Evolutionary conservation across 30 jellyfish, hydroid and myxozoan genomes (phyloP).

Genomic region (Aurelia aurita complex sp. Pacific): DNA sequence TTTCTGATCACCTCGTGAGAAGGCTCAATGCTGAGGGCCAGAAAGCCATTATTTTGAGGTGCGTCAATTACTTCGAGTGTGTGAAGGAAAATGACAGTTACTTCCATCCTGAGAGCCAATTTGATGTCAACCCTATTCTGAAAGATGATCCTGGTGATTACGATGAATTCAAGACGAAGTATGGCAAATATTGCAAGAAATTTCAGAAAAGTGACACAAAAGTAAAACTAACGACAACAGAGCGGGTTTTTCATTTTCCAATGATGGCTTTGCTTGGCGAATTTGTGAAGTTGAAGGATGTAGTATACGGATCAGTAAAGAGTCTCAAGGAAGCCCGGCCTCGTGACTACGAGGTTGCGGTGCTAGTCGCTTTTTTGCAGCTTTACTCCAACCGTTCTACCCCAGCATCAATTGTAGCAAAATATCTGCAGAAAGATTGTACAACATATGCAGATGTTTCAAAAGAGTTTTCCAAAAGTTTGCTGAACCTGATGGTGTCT

Average conservation of each 20-base stretch:
- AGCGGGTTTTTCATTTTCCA: conserved; percentile 54
- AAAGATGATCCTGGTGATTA: conserved; percentile 15
- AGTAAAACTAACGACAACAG: not conserved
- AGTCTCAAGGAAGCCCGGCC: not conserved
- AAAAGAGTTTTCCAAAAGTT: not conserved
- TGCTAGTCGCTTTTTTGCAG: conserved; percentile 45
- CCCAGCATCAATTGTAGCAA: conserved; percentile 24
- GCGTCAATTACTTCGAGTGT: conserved; percentile 23
- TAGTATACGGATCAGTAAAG: conserved; percentile 22
- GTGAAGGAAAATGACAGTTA: conserved; percentile 7
- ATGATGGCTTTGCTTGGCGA: conserved; percentile 58
- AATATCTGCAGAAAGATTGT: not conserved
- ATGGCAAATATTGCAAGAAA: not conserved
- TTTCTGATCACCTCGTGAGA: conserved; percentile 52
- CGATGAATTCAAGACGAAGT: conserved; percentile 15
- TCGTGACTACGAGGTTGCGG: conserved; percentile 32
- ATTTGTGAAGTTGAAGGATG: conserved; percentile 6
- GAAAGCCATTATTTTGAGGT: conserved; percentile 26
- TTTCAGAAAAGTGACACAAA: not conserved
- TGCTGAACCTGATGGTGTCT: conserved; percentile 44
- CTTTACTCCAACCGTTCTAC: conserved; percentile 28
- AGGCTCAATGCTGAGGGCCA: conserved; percentile 39
- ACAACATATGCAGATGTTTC: not conserved
- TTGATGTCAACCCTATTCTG: conserved; percentile 24
- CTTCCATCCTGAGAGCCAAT: conserved; percentile 17